Conservation (phyloP, 2,113 vertebrate genomes). For the Alexandromys fortis region DNA sequence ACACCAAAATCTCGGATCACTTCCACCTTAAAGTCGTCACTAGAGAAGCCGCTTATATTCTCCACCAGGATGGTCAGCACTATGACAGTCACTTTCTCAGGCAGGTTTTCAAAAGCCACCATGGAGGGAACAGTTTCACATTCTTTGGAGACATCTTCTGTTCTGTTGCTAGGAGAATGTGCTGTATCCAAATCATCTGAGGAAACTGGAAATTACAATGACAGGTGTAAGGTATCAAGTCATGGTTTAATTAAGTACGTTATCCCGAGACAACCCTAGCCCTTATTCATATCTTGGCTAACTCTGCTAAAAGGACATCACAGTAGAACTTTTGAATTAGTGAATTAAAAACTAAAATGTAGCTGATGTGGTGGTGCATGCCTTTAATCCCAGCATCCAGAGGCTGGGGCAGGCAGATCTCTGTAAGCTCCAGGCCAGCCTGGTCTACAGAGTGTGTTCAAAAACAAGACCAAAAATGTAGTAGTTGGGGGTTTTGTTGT, state of each 20-base stretch:
- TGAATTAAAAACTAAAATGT: slow-evolving; percentile 54
- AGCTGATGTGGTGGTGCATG: too few species aligned
- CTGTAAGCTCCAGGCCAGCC: too few species aligned
- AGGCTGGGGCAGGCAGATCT: too few species aligned
- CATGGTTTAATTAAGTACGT: not conserved
- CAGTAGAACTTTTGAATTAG: not conserved
- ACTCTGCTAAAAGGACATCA: not conserved
- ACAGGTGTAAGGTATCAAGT: not conserved
- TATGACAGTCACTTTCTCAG: slow-evolving; percentile 11
- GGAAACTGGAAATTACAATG: slow-evolving; percentile 62
- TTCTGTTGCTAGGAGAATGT: not conserved
- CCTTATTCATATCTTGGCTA: slow-evolving; percentile 27
- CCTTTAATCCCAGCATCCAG: too few species aligned
- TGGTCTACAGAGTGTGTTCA: too few species aligned
- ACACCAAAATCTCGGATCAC: slow-evolving; percentile 84
- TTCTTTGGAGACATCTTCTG: slow-evolving; percentile 3
- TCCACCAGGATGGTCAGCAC: slow-evolving; percentile 89
- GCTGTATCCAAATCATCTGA: slow-evolving; percentile 73
- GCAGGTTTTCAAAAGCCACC: slow-evolving; percentile 88
- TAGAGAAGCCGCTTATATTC: slow-evolving; percentile 81
- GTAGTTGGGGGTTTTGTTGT: not conserved
- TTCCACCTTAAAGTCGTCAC: slow-evolving; percentile 87
- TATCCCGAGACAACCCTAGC: not conserved
- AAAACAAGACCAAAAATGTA: not conserved
- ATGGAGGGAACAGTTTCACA: not conserved